Conservation (phyloP, 2,797 vertebrate genomes). For the Galagoides demidoff region DNA sequence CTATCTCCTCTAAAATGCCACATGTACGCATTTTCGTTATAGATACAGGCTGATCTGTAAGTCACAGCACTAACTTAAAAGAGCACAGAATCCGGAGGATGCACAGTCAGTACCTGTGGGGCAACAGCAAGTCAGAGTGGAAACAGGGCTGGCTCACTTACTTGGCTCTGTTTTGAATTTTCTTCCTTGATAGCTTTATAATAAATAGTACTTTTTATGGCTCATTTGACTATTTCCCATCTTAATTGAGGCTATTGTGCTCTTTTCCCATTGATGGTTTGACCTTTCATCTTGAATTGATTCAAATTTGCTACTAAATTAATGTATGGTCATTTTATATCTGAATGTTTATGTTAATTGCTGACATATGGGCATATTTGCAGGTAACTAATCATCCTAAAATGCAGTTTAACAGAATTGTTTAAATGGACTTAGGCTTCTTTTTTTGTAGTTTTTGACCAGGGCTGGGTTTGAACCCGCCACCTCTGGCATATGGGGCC, state of each 20-base stretch:
- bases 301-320: not conserved
- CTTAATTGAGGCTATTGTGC: not conserved
- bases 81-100: not conserved
- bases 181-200: not conserved
- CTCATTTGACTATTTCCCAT: not conserved
- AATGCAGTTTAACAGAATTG: not conserved
- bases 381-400: not conserved
- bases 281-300: constrained; percentile 11
- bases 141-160: not conserved
- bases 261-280: not conserved
- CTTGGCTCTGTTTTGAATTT: not conserved
- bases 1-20: not conserved
- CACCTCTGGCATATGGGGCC: too few relatives aligned
- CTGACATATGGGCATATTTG: not conserved
- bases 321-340: not conserved
- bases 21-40: not conserved
- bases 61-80: not conserved
- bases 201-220: not conserved
- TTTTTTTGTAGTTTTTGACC: too few relatives aligned
- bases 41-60: not conserved
- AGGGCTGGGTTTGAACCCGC: too few relatives aligned
- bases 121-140: not conserved
- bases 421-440: not conserved
- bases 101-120: not conserved
- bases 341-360: not conserved